Evolutionary conservation across 2,888 invertebrate genomes (phyloP).

Genomic region (Argyresthia albistria): DNA sequence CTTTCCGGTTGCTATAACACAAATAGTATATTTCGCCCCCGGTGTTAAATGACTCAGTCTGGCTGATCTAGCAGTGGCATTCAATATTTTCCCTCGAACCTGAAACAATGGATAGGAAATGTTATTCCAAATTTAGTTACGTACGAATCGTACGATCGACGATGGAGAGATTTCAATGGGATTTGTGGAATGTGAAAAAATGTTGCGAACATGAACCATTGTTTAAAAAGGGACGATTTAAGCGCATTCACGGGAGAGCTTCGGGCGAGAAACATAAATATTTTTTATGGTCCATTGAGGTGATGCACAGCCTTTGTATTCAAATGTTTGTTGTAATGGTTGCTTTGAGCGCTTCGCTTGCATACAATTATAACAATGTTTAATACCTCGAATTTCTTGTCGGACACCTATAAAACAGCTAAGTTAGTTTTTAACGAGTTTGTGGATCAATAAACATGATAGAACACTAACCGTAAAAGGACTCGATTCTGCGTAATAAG

Average conservation of each 20-base stretch:
- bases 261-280: constrained; percentile 63
- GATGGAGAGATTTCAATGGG: neutral
- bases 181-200: constrained; percentile 16
- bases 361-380: constrained; percentile 23
- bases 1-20: constrained; percentile 89
- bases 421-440: neutral
- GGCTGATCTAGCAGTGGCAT: constrained; percentile 80
- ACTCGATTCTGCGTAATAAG: constrained; percentile 78
- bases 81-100: constrained; percentile 84
- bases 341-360: constrained; percentile 39
- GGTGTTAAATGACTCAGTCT: constrained; percentile 83
- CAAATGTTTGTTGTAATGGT: constrained; percentile 65
- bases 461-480: constrained; percentile 64
- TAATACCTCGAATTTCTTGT: neutral
- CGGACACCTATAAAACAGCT: neutral
- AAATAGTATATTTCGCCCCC: constrained; percentile 87
- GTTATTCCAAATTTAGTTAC: neutral
- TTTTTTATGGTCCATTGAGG: constrained; percentile 71
- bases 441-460: constrained; percentile 1
- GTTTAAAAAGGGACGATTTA: constrained; percentile 48
- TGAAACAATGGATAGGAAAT: constrained; percentile 32
- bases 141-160: neutral
- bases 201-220: constrained; percentile 33
- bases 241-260: constrained; percentile 51
- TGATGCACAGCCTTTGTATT: constrained; percentile 68